Conservation (phyloP, 2,888 invertebrate species). For the Oxystoma pomonae region DNA sequence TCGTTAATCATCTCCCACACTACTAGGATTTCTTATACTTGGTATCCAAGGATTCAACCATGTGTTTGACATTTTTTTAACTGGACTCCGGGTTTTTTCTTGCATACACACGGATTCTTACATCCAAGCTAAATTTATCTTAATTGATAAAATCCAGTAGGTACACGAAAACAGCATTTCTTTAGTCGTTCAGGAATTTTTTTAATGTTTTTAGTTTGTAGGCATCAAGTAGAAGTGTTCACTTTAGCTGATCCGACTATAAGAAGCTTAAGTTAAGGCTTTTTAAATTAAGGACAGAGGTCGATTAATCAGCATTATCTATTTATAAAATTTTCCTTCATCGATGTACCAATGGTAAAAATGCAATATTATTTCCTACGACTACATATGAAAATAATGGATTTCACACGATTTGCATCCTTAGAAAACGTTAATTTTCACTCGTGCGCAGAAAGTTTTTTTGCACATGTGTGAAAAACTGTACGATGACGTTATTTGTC, state of each 20-base stretch:
- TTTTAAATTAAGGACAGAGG: neutral
- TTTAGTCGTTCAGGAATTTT: neutral
- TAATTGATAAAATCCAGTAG: slow-evolving; percentile 9
- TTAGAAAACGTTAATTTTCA: too few species aligned
- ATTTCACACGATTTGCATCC: too few species aligned
- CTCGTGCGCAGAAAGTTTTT: too few species aligned
- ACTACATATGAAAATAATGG: too few species aligned
- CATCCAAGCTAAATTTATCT: slow-evolving; percentile 13
- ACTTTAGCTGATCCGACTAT: neutral
- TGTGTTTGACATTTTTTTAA: neutral
- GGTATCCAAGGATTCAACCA: neutral
- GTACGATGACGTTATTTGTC: too few species aligned
- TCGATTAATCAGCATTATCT: too few species aligned
- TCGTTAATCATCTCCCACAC: neutral
- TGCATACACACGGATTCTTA: slow-evolving; percentile 10
- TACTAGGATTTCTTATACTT: neutral
- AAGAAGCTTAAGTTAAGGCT: neutral
- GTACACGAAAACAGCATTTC: neutral
- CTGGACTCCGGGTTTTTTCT: neutral
- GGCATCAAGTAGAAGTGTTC: neutral
- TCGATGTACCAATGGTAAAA: too few species aligned
- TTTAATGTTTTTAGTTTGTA: neutral
- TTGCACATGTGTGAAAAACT: too few species aligned
- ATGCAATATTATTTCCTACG: too few species aligned
- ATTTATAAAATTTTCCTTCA: too few species aligned